phyloP scores from a whole-genome alignment of 2,888 invertebrate genomes.

The Halictus quadricinctus region DNA sequence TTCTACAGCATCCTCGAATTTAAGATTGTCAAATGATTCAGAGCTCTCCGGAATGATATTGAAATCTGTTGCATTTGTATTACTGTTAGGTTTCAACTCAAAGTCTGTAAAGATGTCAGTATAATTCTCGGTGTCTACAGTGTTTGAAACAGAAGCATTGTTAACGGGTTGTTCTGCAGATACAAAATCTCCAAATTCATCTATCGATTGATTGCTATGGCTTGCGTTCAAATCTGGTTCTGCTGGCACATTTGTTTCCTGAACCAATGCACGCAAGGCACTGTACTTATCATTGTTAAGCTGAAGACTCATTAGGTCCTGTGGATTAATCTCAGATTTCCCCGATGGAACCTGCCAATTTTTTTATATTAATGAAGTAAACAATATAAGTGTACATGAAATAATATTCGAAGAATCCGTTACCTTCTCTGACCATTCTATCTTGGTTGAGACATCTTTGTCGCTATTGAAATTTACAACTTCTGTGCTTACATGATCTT shows the following conservation, averaged over 20 bases:
- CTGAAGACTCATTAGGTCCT: slow-evolving; percentile 80
- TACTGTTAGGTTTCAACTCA: slow-evolving; percentile 70
- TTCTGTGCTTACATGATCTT: slow-evolving; percentile 45
- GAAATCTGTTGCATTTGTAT: slow-evolving; percentile 64
- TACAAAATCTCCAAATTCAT: slow-evolving; percentile 83
- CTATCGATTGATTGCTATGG: slow-evolving; percentile 67
- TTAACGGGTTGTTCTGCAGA: slow-evolving; percentile 77
- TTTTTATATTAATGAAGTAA: slow-evolving; percentile 11
- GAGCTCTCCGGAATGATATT: slow-evolving; percentile 74
- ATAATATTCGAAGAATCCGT: background rate
- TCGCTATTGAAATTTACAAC: slow-evolving; percentile 37
- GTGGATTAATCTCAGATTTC: slow-evolving; percentile 58
- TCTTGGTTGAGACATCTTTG: slow-evolving; percentile 42
- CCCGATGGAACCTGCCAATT: slow-evolving; percentile 58
- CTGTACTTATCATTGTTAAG: slow-evolving; percentile 82
- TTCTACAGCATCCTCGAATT: slow-evolving; percentile 70
- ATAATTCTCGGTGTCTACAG: slow-evolving; percentile 51
- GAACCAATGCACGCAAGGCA: slow-evolving; percentile 81
- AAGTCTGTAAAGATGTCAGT: slow-evolving; percentile 77
- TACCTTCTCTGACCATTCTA: slow-evolving; percentile 60
- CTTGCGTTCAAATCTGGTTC: slow-evolving; percentile 55
- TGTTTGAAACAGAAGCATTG: slow-evolving; percentile 47
- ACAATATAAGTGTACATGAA: background rate
- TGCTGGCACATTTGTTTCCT: slow-evolving; percentile 65
- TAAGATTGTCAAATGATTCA: slow-evolving; percentile 76